These are phyloP conservation scores for Clytia hemisphaerica DNA, from an alignment of 30 jellyfish, hydroid and myxozoan genomes.

Conservation along the genomic window DNA sequence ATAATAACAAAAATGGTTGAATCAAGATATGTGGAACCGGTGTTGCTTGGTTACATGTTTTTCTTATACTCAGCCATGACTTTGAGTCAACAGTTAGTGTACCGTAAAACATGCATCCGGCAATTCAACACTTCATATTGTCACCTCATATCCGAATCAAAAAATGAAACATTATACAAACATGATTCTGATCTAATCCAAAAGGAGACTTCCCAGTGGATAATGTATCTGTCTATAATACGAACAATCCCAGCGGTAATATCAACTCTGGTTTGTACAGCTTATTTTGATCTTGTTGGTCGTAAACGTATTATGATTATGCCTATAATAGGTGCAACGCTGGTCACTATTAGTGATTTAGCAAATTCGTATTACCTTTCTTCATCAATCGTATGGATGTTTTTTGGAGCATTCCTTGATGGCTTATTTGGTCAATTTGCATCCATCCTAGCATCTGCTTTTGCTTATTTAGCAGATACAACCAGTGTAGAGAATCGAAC, in stretches of 20 bases:
- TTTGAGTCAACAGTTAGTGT: slow-evolving; percentile 61
- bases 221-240: slow-evolving; percentile 50
- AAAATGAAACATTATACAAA: slow-evolving; percentile 6
- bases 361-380: slow-evolving; percentile 35
- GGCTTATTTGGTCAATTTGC: slow-evolving; percentile 86
- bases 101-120: slow-evolving; percentile 50
- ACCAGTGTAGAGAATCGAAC: slow-evolving; percentile 54
- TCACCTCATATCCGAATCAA: no score
- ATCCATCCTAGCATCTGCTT: slow-evolving; percentile 58
- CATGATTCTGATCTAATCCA: slow-evolving; percentile 43
- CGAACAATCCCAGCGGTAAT: slow-evolving; percentile 73
- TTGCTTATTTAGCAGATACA: slow-evolving; percentile 81
- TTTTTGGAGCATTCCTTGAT: slow-evolving; percentile 49
- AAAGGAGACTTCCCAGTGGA: slow-evolving; percentile 65
- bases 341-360: slow-evolving; percentile 32
- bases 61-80: slow-evolving; percentile 33
- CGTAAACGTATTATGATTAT: slow-evolving; percentile 55
- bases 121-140: slow-evolving; percentile 58
- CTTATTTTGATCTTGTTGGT: slow-evolving; percentile 83
- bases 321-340: slow-evolving; percentile 62
- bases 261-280: slow-evolving; percentile 56
- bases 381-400: slow-evolving; percentile 35
- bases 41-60: slow-evolving; percentile 65
- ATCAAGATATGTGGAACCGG: no score
- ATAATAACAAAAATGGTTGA: no score